These are phyloP conservation scores for Harpagifer antarcticus DNA, from an alignment of 2,797 vertebrate species.

Conservation along the genomic window DNA sequence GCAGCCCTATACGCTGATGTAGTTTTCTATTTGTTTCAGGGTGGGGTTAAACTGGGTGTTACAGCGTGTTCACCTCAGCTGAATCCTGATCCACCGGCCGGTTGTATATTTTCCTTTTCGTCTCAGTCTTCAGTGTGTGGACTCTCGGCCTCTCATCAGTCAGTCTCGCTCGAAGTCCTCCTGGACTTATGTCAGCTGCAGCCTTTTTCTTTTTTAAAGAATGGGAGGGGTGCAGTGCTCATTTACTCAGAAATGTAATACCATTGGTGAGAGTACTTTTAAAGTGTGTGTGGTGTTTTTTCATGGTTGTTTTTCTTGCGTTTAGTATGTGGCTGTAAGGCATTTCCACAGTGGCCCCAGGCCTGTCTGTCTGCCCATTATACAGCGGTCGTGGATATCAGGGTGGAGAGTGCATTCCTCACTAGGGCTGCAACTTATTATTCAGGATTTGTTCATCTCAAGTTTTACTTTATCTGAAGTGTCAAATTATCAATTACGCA, in stretches of 20 bases:
- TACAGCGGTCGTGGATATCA: slow-evolving; percentile 28
- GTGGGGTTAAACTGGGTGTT: slow-evolving; percentile 15
- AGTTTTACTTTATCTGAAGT: background rate
- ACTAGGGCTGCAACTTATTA: slow-evolving; percentile 16
- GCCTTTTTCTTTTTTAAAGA: slow-evolving; percentile 34
- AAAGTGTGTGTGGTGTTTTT: slow-evolving; percentile 46
- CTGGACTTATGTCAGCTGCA: slow-evolving; percentile 68
- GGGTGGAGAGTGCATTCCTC: slow-evolving; percentile 58
- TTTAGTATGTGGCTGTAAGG: slow-evolving; percentile 59
- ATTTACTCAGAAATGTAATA: slow-evolving; percentile 72
- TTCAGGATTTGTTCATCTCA: slow-evolving; percentile 5
- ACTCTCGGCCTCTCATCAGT: slow-evolving; percentile 56
- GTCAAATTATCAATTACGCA: background rate
- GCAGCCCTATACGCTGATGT: background rate
- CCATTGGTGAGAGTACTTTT: slow-evolving; percentile 53
- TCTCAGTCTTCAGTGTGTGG: slow-evolving; percentile 42
- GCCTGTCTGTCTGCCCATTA: slow-evolving; percentile 26
- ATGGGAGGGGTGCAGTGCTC: slow-evolving; percentile 60
- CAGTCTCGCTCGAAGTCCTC: slow-evolving; percentile 55
- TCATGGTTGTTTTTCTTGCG: slow-evolving; percentile 64
- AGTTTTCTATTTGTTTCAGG: slow-evolving; percentile 12
- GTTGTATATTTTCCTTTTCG: slow-evolving; percentile 70
- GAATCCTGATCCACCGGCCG: slow-evolving; percentile 44
- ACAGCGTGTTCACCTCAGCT: slow-evolving; percentile 32
- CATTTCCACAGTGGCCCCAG: slow-evolving; percentile 63